phyloP scores from a whole-genome alignment of 2,888 invertebrate species.

The Slavum lentiscoides region DNA sequence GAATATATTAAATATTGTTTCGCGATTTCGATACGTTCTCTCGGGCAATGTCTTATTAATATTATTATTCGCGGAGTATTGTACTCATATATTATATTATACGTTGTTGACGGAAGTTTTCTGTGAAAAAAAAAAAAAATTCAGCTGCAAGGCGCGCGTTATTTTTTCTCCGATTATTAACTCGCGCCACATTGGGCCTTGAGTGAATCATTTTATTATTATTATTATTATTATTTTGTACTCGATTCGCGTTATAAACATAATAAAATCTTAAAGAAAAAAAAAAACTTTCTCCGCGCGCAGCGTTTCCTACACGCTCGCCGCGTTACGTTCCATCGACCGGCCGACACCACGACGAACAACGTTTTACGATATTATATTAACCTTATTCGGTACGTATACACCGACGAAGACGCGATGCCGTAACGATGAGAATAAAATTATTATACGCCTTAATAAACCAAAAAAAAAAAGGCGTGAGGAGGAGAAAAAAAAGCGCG shows the following conservation, averaged over 20 bases:
- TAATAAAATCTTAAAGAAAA: constrained; percentile 21
- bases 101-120: constrained; percentile 34
- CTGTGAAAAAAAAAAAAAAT: background rate
- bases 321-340: background rate
- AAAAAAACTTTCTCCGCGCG: constrained; percentile 38
- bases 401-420: too few relatives aligned
- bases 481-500: too few relatives aligned
- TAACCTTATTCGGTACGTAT: too few relatives aligned
- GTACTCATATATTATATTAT: background rate
- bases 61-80: background rate
- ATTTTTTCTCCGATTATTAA: background rate
- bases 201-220: constrained; percentile 29
- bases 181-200: constrained; percentile 6
- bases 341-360: too few relatives aligned
- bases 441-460: too few relatives aligned
- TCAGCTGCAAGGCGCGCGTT: background rate
- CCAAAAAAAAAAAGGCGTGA: too few relatives aligned
- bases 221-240: constrained; percentile 28
- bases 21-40: constrained; percentile 27
- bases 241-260: constrained; percentile 12
- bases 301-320: background rate
- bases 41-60: background rate
- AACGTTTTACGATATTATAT: too few relatives aligned
- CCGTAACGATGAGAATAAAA: too few relatives aligned
- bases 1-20: constrained; percentile 10